phyloP scores from a whole-genome alignment of 1,140 invertebrate species.

The Venustaconcha ellipsiformis region DNA sequence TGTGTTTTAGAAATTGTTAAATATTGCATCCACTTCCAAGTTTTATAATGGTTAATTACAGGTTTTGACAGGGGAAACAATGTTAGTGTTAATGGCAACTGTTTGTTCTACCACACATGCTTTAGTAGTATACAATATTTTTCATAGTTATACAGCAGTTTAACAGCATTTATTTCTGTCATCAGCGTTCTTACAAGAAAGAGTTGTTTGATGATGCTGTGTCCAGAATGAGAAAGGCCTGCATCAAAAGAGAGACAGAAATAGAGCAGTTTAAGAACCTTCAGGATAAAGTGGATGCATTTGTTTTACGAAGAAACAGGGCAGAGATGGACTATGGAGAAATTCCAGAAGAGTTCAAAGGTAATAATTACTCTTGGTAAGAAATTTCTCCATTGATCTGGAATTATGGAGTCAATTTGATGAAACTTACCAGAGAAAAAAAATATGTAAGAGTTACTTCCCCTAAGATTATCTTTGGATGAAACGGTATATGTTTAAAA shows the following conservation, averaged over 20 bases:
- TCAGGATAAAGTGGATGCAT: slow-evolving; percentile 82
- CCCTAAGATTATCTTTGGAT: no score
- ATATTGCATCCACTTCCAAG: no score
- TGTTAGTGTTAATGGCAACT: no score
- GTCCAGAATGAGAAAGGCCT: slow-evolving; percentile 80
- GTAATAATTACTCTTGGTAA: slow-evolving; percentile 55
- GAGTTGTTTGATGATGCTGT: slow-evolving; percentile 93
- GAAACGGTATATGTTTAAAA: no score
- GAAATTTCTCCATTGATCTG: no score
- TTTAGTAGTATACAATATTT: neutral
- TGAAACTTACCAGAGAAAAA: no score
- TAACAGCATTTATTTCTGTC: slow-evolving; percentile 16
- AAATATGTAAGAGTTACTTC: no score
- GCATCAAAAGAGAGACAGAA: slow-evolving; percentile 84
- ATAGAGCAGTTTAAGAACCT: slow-evolving; percentile 87
- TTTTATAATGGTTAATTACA: no score
- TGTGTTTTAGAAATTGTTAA: no score
- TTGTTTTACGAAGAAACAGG: slow-evolving; percentile 80
- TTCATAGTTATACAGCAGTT: slow-evolving; percentile 6
- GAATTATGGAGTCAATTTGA: no score
- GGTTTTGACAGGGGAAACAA: no score
- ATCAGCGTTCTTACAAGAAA: slow-evolving; percentile 90
- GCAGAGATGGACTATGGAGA: slow-evolving; percentile 88
- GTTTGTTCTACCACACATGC: neutral
- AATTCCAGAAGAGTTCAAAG: slow-evolving; percentile 95